A percentile compares a stretch with the other conserved stretches of the same genome.
Evolutionary conservation across 2,888 invertebrate species (phyloP).

Genomic region (Nymphalis urticae): DNA sequence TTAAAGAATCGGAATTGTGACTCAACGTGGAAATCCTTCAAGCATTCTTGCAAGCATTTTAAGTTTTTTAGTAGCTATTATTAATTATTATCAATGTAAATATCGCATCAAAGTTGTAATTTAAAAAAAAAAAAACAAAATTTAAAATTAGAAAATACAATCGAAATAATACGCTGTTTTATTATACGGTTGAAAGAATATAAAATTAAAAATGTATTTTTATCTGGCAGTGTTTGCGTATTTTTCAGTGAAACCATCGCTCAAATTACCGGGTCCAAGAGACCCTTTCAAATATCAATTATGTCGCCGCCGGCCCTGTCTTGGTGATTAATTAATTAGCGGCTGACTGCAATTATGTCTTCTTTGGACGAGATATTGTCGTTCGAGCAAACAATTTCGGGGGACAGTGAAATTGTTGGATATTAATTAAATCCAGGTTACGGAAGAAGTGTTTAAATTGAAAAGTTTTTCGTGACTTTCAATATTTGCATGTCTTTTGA

Average conservation of each 20-base stretch:
- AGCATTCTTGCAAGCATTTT: too few relatives aligned
- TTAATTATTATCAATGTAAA: too few relatives aligned
- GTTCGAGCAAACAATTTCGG: constrained; percentile 43
- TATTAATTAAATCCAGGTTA: constrained; percentile 19
- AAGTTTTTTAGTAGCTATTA: too few relatives aligned
- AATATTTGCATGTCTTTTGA: background rate
- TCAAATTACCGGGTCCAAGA: constrained; percentile 64
- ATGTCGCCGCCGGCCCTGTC: constrained; percentile 60
- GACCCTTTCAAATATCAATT: constrained; percentile 79
- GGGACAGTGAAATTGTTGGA: constrained; percentile 8
- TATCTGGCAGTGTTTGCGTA: background rate
- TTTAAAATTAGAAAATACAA: too few relatives aligned
- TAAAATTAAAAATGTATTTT: background rate
- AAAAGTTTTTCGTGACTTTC: background rate
- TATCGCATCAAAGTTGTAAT: too few relatives aligned
- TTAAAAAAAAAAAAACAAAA: too few relatives aligned
- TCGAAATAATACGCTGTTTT: too few relatives aligned
- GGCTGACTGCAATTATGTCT: constrained; percentile 72
- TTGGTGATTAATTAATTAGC: constrained; percentile 78
- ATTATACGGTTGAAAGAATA: too few relatives aligned
- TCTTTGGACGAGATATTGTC: constrained; percentile 52
- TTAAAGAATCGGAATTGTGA: too few relatives aligned
- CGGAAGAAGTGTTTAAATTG: background rate
- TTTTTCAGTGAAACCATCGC: constrained; percentile 45
- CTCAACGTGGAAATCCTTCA: too few relatives aligned